Evolutionary conservation across 1,140 invertebrate genomes (phyloP), one percentile per base, ranked within the genome.

Genomic region (Hormaphis cornu): DNA sequence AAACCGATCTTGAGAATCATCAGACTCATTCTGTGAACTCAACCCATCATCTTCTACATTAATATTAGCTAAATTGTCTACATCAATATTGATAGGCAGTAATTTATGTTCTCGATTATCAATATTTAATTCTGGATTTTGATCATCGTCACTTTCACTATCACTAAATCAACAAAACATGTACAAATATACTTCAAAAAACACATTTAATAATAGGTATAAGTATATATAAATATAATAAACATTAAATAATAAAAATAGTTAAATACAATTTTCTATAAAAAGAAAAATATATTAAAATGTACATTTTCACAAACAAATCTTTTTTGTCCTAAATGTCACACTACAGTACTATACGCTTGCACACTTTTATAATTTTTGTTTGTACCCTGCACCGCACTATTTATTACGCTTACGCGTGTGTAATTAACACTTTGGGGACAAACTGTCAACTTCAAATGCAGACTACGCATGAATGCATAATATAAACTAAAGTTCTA

Each of bases 1-100:
- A 53, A 80, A 81, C 46, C 80, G 77, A 70, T 86, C 83, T 22
- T 84, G 83, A 20, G 82, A 82, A 69, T 85, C 85, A 72, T 83
- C 81, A 46, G 81, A 81, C 56, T 82, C 82, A 54, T 81, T 66
- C 50, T 59, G 80, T 28, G 71, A 73, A 35, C 73, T 74, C 16
- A 73, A 73, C 33, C 74, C 74, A n/a, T 76, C 74, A 59, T 75
- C 74, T 18, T 78, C 77, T 30, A 73, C 69, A 40, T 73, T 73
- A 20, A 66, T 71, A 18, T 71, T 72, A 54, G 72, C 30, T 48
- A 50, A 8, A 63, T 63, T 30, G 2, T 66, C 61, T 16, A 20
- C 35, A 33, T 48, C 35, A 30, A 14, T 48, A 61, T 28, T 30
- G 16, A 16, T 33, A 16, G 61, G 18, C 44, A 66, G 18, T 48